Percentiles rank a stretch among this genome's conserved stretches.
These are phyloP conservation scores for Furcifer pardalis DNA, from an alignment of 2,797 vertebrate genomes.

Conservation along the genomic window DNA sequence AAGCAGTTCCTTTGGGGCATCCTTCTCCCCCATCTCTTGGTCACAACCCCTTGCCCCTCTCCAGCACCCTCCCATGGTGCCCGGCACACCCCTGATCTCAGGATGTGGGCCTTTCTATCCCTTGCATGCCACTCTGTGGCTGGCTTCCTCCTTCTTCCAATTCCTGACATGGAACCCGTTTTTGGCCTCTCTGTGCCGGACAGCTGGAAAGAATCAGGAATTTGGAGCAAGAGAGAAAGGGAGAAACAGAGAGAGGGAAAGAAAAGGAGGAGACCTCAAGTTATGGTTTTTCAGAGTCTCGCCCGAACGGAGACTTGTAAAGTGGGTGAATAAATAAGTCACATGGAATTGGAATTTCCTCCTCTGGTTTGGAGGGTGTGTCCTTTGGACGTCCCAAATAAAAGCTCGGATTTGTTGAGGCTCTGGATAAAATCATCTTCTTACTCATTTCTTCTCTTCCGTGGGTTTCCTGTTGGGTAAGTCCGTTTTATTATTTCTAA, in stretches of 20 bases:
- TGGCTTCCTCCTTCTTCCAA: neutral
- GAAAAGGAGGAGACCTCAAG: neutral
- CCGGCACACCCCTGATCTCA: too few species aligned
- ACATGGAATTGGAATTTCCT: neutral
- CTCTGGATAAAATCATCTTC: constrained; percentile 18
- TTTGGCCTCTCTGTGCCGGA: too few species aligned
- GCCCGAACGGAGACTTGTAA: neutral
- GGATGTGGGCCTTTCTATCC: too few species aligned
- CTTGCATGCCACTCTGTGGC: too few species aligned
- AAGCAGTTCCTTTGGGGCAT: too few species aligned
- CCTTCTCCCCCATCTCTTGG: too few species aligned
- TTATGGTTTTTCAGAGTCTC: too few species aligned
- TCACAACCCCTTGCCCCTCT: too few species aligned
- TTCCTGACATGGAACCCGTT: too few species aligned
- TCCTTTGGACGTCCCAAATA: neutral
- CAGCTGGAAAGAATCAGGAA: constrained; percentile 17
- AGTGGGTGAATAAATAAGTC: too few species aligned
- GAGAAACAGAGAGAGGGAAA: neutral
- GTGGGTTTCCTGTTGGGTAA: constrained; percentile 55
- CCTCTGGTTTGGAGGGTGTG: neutral
- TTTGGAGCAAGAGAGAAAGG: neutral
- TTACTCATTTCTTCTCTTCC: constrained; percentile 23
- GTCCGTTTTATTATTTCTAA: constrained; percentile 13
- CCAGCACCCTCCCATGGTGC: too few species aligned
- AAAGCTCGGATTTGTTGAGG: constrained; percentile 50